phyloP scores from a whole-genome alignment of 2,888 invertebrate genomes.

The Adelphocoris suturalis region DNA sequence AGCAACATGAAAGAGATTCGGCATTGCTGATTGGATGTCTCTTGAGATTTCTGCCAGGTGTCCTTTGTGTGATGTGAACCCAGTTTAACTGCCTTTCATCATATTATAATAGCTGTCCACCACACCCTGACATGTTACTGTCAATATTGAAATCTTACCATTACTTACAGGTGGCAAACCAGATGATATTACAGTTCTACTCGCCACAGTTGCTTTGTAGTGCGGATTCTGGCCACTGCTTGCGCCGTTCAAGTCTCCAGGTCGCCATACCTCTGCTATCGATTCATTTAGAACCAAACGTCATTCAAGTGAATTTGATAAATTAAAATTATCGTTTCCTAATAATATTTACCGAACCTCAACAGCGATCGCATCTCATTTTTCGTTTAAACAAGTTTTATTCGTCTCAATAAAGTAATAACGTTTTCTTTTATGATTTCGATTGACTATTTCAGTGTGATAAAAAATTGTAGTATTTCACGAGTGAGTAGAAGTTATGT shows the following conservation, averaged over 20 bases:
- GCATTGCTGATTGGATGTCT: too few relatives aligned
- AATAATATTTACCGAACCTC: not conserved
- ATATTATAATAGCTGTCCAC: too few relatives aligned
- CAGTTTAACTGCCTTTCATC: too few relatives aligned
- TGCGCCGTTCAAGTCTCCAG: not conserved
- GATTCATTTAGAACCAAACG: not conserved
- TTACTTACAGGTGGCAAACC: constrained; percentile 94
- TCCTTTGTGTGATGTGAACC: too few relatives aligned
- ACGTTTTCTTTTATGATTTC: not conserved
- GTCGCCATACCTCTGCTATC: not conserved
- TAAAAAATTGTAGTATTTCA: not conserved
- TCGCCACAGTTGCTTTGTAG: constrained; percentile 90
- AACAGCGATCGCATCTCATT: not conserved
- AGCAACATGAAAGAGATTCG: too few relatives aligned
- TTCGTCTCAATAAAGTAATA: not conserved
- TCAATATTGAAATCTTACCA: constrained; percentile 45
- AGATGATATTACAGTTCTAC: constrained; percentile 98
- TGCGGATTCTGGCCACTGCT: not conserved
- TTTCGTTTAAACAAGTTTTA: not conserved
- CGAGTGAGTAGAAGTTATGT: not conserved
- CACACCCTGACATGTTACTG: too few relatives aligned
- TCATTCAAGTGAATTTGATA: not conserved
- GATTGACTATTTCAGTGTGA: not conserved
- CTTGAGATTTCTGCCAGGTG: too few relatives aligned
- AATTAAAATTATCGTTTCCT: not conserved